A percentile compares a stretch with the other conserved stretches of the same genome.
Conservation (phyloP, 2,888 invertebrate species). For the Sarcophaga caerulescens region DNA sequence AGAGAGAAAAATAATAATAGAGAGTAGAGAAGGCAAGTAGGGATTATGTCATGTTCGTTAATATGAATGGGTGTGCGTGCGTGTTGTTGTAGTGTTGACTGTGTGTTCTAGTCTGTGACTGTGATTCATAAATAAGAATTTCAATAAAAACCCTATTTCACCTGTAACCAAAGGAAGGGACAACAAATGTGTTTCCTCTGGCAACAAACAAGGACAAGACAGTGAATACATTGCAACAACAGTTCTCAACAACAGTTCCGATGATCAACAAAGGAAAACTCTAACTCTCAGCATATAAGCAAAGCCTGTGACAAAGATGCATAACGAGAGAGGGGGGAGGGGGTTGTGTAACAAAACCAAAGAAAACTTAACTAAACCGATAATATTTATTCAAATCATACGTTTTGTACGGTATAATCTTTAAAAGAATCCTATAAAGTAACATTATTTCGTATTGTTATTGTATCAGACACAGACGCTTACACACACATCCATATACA, state of each 20-base stretch:
- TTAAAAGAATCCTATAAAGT: conserved; percentile 30
- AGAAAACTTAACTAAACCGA: conserved; percentile 40
- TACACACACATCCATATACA: background rate
- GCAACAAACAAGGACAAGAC: conserved; percentile 12
- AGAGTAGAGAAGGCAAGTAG: background rate
- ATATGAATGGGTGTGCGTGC: background rate
- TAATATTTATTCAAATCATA: conserved; percentile 57
- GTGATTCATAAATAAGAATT: conserved; percentile 42
- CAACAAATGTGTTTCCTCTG: conserved; percentile 49
- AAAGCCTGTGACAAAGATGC: background rate
- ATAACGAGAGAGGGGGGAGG: background rate
- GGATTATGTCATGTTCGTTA: background rate
- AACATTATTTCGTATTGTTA: conserved; percentile 19
- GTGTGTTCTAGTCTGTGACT: background rate
- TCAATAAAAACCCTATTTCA: conserved; percentile 42
- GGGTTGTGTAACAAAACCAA: too few species aligned
- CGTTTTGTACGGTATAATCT: conserved; percentile 34
- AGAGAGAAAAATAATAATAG: background rate
- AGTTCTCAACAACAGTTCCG: background rate
- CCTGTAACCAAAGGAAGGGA: conserved; percentile 46
- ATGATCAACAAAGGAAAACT: conserved; percentile 7
- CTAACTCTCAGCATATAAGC: background rate
- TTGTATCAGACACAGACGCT: background rate
- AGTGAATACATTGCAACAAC: background rate
- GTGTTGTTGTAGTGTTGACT: background rate